A percentile compares a stretch with the other conserved stretches of the same genome.
Conservation (phyloP, 2,113 vertebrate genomes). For the Sarotherodon lohbergeri region DNA sequence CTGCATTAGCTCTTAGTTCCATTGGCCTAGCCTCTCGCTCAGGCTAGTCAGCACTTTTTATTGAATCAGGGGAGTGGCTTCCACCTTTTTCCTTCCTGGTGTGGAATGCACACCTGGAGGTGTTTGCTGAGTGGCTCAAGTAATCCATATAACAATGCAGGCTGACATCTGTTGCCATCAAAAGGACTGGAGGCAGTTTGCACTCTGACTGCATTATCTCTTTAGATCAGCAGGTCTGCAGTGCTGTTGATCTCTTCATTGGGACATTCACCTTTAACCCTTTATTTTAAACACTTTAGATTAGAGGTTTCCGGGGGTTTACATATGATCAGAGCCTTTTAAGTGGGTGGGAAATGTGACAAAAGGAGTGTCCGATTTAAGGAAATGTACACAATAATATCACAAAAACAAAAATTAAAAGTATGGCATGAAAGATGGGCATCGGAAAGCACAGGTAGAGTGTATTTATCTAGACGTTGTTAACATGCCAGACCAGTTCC, state of each 20-base stretch:
- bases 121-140: constrained; percentile 62
- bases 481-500: constrained; percentile 32
- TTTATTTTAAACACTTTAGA: background rate
- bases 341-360: background rate
- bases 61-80: constrained; percentile 52
- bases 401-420: background rate
- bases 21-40: background rate
- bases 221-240: background rate
- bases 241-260: constrained; percentile 1
- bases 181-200: constrained; percentile 27
- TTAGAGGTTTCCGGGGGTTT: background rate
- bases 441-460: constrained; percentile 21
- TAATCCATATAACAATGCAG: constrained; percentile 67
- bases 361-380: background rate
- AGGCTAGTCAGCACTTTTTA: constrained; percentile 24
- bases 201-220: constrained; percentile 17
- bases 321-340: background rate
- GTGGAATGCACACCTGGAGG: constrained; percentile 76
- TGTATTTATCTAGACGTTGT: constrained; percentile 16
- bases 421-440: background rate
- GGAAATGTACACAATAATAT: background rate
- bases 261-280: background rate
- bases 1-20: background rate
- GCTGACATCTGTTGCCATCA: constrained; percentile 62
- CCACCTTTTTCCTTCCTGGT: constrained; percentile 35